Conservation (phyloP, 2,113 vertebrate genomes). For the Rhizomys pruinosus region DNA sequence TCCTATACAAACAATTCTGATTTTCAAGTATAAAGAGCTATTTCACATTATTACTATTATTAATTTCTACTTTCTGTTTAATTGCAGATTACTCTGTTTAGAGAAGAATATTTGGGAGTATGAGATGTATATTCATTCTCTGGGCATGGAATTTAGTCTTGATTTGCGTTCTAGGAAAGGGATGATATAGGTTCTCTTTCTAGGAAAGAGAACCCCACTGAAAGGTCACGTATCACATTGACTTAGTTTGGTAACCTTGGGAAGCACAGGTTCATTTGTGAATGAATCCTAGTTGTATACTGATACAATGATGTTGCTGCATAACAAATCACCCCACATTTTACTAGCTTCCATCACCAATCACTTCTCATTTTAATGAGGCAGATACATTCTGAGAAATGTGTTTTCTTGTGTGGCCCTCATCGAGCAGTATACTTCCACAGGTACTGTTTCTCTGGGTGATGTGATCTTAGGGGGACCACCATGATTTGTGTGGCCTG, state of each 20-base stretch:
- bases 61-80: no score
- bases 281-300: slow-evolving; percentile 36
- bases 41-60: no score
- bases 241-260: neutral
- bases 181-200: no score
- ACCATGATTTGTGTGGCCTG: neutral
- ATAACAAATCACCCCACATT: neutral
- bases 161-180: slow-evolving; percentile 2
- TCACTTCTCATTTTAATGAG: neutral
- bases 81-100: slow-evolving; percentile 7
- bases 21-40: slow-evolving; percentile 41
- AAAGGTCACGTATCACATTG: neutral
- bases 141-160: neutral
- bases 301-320: neutral
- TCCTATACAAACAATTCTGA: slow-evolving; percentile 31
- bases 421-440: neutral
- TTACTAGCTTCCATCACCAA: neutral
- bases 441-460: neutral
- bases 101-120: slow-evolving; percentile 51
- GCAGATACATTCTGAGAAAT: neutral
- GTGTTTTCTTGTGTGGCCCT: neutral
- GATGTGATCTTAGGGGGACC: neutral
- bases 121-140: neutral
- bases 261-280: neutral
- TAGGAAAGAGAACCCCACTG: neutral